phyloP scores from a whole-genome alignment of 2,797 vertebrate species.

The Etheostoma nigrum region DNA sequence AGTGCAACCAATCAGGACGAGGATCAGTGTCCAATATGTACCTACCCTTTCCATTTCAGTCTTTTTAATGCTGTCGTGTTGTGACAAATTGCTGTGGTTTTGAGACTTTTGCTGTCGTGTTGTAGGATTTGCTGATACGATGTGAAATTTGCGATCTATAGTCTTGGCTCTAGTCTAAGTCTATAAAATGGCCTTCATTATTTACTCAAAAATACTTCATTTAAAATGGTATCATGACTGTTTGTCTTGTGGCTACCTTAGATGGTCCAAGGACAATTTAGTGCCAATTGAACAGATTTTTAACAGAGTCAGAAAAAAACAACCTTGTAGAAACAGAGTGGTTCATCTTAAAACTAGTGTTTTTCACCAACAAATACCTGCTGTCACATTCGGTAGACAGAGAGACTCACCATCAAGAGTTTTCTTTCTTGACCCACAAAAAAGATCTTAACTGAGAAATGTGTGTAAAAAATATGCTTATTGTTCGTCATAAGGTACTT shows the following conservation, averaged over 20 bases:
- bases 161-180: background rate
- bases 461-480: background rate
- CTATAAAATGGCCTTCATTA: background rate
- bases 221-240: conserved; percentile 10
- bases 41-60: too few species aligned
- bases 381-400: background rate
- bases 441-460: background rate
- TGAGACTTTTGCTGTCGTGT: too few species aligned
- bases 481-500: background rate
- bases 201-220: conserved; percentile 1
- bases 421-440: conserved; percentile 6
- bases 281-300: background rate
- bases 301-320: background rate
- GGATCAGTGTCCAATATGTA: too few species aligned
- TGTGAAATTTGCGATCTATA: too few species aligned
- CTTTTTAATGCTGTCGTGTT: too few species aligned
- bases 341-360: background rate
- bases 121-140: too few species aligned
- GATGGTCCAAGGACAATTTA: background rate
- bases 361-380: conserved; percentile 13
- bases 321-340: background rate
- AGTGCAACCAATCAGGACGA: too few species aligned
- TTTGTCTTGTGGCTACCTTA: background rate
- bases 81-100: too few species aligned
- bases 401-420: background rate